Evolutionary conservation across 2,888 invertebrate genomes (phyloP).

Genomic region (Leptinotarsa rubiginosa): DNA sequence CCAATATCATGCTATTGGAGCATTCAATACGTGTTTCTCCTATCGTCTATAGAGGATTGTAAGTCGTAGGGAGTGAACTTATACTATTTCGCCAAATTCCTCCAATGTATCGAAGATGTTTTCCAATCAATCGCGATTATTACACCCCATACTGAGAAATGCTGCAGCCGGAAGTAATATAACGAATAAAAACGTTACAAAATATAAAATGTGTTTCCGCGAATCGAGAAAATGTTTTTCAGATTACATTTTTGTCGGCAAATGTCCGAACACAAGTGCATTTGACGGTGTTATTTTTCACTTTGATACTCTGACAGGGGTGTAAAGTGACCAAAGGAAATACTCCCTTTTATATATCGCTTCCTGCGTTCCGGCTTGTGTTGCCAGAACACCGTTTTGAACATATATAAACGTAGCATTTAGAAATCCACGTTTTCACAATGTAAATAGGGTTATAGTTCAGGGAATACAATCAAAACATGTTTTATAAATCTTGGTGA

Average conservation of each 20-base stretch:
- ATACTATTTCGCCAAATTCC: too few relatives aligned
- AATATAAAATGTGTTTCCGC: constrained; percentile 33
- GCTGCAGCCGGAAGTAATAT: constrained; percentile 4
- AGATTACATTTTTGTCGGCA: constrained; percentile 48
- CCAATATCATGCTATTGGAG: too few relatives aligned
- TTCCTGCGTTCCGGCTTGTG: constrained; percentile 37
- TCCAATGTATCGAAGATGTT: background rate
- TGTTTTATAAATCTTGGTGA: too few relatives aligned
- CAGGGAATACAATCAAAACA: background rate
- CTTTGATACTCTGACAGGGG: constrained; percentile 64
- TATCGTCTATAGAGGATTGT: too few relatives aligned
- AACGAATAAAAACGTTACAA: constrained; percentile 28
- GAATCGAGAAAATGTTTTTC: constrained; percentile 34
- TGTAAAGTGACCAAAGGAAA: constrained; percentile 61
- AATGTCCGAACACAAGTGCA: constrained; percentile 58
- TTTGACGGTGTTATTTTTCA: constrained; percentile 65
- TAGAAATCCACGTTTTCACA: background rate
- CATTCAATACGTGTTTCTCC: too few relatives aligned
- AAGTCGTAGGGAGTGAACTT: background rate
- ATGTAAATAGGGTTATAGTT: background rate
- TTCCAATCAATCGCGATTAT: background rate
- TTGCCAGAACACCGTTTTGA: constrained; percentile 35
- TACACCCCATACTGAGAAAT: constrained; percentile 5
- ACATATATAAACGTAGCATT: constrained; percentile 23
- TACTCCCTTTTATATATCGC: constrained; percentile 47